Evolutionary conservation across 2,797 vertebrate genomes (phyloP).

Genomic region (Pangasius krempfi): DNA sequence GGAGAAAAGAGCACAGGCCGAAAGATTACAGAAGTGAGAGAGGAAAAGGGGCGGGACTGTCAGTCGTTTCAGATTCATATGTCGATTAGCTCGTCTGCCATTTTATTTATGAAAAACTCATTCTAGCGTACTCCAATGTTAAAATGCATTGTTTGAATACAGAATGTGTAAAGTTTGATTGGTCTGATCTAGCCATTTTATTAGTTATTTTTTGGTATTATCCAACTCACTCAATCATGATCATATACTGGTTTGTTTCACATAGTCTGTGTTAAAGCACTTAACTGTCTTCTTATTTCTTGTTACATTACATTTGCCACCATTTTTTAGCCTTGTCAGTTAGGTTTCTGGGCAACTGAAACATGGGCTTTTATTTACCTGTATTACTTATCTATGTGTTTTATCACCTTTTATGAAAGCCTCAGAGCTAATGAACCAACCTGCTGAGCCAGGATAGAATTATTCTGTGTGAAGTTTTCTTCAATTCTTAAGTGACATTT

Average conservation of each 20-base stretch:
- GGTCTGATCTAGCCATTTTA: not conserved
- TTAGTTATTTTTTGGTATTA: not conserved
- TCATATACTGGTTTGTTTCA: not conserved
- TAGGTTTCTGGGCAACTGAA: not conserved
- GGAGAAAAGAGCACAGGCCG: not conserved
- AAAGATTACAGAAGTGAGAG: not conserved
- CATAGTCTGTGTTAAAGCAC: not conserved
- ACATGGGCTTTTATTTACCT: not conserved
- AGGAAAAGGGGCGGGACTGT: too few relatives aligned
- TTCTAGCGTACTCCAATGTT: not conserved
- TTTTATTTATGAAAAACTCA: not conserved
- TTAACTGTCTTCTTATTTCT: not conserved
- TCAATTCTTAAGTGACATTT: slow-evolving; percentile 23
- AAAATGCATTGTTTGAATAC: not conserved
- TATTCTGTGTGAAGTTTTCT: not conserved
- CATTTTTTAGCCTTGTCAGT: not conserved
- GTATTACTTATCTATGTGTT: not conserved
- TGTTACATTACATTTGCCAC: not conserved
- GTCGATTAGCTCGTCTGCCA: too few relatives aligned
- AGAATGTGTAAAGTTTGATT: not conserved
- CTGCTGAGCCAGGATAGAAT: slow-evolving; percentile 9
- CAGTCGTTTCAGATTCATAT: too few relatives aligned
- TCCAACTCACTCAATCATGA: not conserved
- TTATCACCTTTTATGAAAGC: not conserved
- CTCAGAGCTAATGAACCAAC: not conserved